Evolutionary conservation across 1,140 invertebrate species (phyloP).

Genomic region (Halictus rubicundus): DNA sequence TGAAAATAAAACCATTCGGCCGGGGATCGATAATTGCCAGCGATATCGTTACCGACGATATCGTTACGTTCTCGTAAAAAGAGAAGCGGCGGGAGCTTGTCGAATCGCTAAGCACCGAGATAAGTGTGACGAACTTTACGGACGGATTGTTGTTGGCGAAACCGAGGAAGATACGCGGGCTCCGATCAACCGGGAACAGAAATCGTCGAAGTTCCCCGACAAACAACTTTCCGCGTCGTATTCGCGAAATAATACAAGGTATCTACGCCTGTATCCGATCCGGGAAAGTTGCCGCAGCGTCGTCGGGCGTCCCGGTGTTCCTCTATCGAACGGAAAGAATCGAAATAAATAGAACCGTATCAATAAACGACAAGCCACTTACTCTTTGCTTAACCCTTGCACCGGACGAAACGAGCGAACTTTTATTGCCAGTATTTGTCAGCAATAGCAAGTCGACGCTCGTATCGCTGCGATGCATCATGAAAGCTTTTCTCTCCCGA

Average conservation of each 20-base stretch:
- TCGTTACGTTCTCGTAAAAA: neutral
- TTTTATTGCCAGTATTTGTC: constrained; percentile 29
- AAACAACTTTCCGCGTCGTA: constrained; percentile 7
- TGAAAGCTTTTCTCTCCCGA: neutral
- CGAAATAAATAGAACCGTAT: constrained; percentile 16
- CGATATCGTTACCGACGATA: neutral
- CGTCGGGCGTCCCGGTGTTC: neutral
- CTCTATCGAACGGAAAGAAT: neutral
- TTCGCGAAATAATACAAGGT: neutral
- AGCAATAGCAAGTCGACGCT: neutral
- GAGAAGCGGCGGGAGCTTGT: neutral
- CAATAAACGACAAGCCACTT: constrained; percentile 13
- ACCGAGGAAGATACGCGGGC: neutral
- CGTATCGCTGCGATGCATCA: neutral
- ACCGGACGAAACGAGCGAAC: constrained; percentile 5
- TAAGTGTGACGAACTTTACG: neutral
- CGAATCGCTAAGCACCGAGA: neutral
- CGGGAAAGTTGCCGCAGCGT: neutral
- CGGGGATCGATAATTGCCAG: neutral
- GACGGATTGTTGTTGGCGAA: neutral
- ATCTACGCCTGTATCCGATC: neutral
- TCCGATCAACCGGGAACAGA: neutral
- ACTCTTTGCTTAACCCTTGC: constrained; percentile 8
- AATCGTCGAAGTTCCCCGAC: neutral
- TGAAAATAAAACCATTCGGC: neutral